Percentiles rank a stretch among this genome's conserved stretches.
These are phyloP conservation scores for Falco peregrinus DNA, from an alignment of 2,797 vertebrate genomes.

Conservation along the genomic window DNA sequence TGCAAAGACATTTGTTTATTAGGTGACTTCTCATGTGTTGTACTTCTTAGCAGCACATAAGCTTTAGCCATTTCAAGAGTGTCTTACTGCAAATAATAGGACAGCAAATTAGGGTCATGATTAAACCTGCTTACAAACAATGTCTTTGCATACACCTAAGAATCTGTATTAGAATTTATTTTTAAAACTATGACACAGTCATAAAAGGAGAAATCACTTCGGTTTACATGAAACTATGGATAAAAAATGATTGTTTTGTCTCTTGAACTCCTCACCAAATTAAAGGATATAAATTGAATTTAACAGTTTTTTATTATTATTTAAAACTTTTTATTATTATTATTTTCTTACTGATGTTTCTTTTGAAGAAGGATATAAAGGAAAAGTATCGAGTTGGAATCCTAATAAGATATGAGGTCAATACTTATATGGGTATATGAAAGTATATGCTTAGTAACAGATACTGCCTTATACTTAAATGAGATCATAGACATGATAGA, in stretches of 20 bases:
- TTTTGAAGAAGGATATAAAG: neutral
- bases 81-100: neutral
- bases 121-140: neutral
- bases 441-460: neutral
- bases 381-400: neutral
- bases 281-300: neutral
- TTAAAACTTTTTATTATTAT: neutral
- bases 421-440: neutral
- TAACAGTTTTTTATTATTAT: neutral
- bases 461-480: neutral
- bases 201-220: neutral
- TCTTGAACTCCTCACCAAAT: neutral
- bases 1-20: neutral
- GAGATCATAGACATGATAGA: neutral
- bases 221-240: neutral
- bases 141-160: neutral
- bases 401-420: neutral
- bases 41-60: neutral
- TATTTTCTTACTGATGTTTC: rapidly evolving
- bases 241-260: neutral
- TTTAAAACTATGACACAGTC: neutral
- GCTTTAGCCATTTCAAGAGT: neutral
- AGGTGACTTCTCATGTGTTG: neutral
- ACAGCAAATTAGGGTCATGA: neutral
- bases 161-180: neutral